phyloP scores from a whole-genome alignment of 2,797 vertebrate genomes.

The Melanotaenia boesemani region DNA sequence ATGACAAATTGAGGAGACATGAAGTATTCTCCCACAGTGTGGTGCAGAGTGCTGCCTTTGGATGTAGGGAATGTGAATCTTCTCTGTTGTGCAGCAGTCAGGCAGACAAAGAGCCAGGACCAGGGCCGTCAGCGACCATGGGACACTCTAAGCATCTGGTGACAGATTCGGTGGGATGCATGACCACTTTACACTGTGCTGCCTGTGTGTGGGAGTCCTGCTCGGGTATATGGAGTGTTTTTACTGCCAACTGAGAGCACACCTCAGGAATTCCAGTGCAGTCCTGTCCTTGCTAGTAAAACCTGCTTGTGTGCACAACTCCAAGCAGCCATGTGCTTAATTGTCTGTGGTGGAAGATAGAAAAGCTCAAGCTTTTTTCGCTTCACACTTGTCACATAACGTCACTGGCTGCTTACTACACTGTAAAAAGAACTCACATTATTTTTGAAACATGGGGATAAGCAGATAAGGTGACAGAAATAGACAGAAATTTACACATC shows the following conservation, averaged over 20 bases:
- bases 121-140: slow-evolving; percentile 78
- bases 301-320: slow-evolving; percentile 65
- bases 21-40: slow-evolving; percentile 52
- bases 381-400: slow-evolving; percentile 34
- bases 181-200: slow-evolving; percentile 80
- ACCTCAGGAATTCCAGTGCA: slow-evolving; percentile 75
- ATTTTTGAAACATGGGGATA: too few species aligned
- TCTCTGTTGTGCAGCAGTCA: slow-evolving; percentile 71
- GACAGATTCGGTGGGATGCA: slow-evolving; percentile 81
- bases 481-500: too few species aligned
- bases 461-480: too few species aligned
- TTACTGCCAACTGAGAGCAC: slow-evolving; percentile 77
- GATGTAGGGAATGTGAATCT: slow-evolving; percentile 74
- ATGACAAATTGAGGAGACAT: slow-evolving; percentile 69
- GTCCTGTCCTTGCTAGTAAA: slow-evolving; percentile 81
- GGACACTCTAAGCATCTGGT: slow-evolving; percentile 79
- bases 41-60: slow-evolving; percentile 52
- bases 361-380: slow-evolving; percentile 36
- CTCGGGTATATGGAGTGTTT: slow-evolving; percentile 67
- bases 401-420: background rate
- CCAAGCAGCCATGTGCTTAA: slow-evolving; percentile 63
- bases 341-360: slow-evolving; percentile 48
- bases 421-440: too few species aligned
- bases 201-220: slow-evolving; percentile 68
- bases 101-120: slow-evolving; percentile 77